These are phyloP conservation scores for Paramuricea clavata DNA, from an alignment of 92 coral and sea anemone genomes.

Conservation along the genomic window DNA sequence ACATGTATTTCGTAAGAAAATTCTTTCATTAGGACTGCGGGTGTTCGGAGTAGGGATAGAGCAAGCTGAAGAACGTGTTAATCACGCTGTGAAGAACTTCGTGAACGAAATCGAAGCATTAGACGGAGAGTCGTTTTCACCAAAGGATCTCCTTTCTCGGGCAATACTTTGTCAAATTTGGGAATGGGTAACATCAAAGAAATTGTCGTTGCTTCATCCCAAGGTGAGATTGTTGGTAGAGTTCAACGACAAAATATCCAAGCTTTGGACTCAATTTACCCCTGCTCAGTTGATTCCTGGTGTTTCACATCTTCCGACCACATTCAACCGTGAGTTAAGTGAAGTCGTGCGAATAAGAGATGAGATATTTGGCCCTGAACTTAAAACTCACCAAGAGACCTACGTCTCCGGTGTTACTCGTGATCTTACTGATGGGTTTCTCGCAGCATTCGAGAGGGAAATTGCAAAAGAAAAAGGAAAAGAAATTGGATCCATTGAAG, in stretches of 20 bases:
- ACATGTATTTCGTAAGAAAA: slow-evolving; percentile 23
- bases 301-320: slow-evolving; percentile 37
- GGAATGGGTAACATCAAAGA: slow-evolving; percentile 29
- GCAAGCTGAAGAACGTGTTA: slow-evolving; percentile 5
- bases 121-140: slow-evolving; percentile 20
- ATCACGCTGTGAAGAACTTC: background rate
- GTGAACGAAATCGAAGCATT: slow-evolving; percentile 1
- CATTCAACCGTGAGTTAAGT: slow-evolving; percentile 15
- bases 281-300: slow-evolving; percentile 44
- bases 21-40: background rate
- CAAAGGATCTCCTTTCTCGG: slow-evolving; percentile 1
- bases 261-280: slow-evolving; percentile 1
- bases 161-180: slow-evolving; percentile 23
- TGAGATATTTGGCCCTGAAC: slow-evolving; percentile 48
- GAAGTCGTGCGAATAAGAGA: slow-evolving; percentile 46
- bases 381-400: slow-evolving; percentile 48
- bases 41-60: slow-evolving; percentile 10
- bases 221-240: background rate
- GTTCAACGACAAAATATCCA: slow-evolving; percentile 2
- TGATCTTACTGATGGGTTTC: slow-evolving; percentile 67
- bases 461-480: slow-evolving; percentile 15
- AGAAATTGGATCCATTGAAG: slow-evolving; percentile 32
- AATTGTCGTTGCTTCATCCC: background rate
- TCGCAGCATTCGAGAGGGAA: slow-evolving; percentile 48
- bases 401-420: slow-evolving; percentile 46